Conservation (phyloP, 2,888 invertebrate species). For the Chrysodeixis includens region DNA sequence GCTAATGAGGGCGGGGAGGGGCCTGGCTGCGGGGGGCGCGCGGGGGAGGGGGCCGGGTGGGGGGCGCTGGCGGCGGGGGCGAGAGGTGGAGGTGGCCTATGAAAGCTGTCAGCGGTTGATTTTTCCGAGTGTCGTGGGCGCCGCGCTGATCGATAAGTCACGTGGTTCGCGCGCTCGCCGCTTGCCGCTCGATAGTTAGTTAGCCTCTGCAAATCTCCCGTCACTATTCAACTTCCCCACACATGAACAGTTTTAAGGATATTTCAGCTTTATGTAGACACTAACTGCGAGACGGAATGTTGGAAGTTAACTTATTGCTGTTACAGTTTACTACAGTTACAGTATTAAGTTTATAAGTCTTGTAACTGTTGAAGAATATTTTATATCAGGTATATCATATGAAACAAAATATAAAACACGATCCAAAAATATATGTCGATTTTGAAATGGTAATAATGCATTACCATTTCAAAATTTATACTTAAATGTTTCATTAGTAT, state of each 20-base stretch:
- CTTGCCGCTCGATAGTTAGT: constrained; percentile 81
- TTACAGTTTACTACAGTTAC: neutral
- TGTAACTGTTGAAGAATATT: neutral
- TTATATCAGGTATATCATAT: no score
- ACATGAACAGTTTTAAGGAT: constrained; percentile 53
- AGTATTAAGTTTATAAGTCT: neutral
- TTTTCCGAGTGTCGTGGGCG: constrained; percentile 89
- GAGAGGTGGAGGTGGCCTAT: constrained; percentile 77
- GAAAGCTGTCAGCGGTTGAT: constrained; percentile 89
- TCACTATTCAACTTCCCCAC: constrained; percentile 71
- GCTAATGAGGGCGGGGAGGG: constrained; percentile 85
- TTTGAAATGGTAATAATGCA: no score
- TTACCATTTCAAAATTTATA: no score
- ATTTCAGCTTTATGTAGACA: constrained; percentile 53
- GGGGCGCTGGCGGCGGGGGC: constrained; percentile 87
- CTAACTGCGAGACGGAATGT: constrained; percentile 9
- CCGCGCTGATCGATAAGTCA: constrained; percentile 88
- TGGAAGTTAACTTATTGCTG: neutral
- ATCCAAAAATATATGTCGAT: no score
- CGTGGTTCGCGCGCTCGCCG: constrained; percentile 77
- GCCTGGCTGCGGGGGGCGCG: constrained; percentile 50
- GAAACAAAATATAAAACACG: no score
- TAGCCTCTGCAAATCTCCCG: constrained; percentile 85
- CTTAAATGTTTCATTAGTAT: no score
- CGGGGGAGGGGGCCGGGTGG: constrained; percentile 68